These are phyloP conservation scores for Platysternon megacephalum DNA, from an alignment of 2,113 vertebrate species.

Conservation along the genomic window DNA sequence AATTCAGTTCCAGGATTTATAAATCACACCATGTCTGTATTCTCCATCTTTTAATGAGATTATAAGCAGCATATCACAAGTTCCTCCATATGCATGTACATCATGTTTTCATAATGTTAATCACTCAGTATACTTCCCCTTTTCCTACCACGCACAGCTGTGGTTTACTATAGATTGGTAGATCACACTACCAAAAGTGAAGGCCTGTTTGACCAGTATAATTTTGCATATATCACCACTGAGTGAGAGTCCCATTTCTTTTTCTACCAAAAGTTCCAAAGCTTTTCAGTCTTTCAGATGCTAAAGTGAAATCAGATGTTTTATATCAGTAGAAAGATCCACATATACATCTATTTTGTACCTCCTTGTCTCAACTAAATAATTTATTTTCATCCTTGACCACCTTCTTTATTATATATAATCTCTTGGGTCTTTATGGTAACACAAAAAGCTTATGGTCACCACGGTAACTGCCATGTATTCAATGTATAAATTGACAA, in stretches of 20 bases:
- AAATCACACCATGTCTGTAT: not conserved
- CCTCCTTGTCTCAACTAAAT: conserved; percentile 3
- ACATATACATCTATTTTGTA: conserved; percentile 14
- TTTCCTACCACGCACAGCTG: not conserved
- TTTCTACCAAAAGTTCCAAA: conserved; percentile 39
- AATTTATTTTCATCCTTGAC: conserved; percentile 10
- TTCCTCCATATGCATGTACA: not conserved
- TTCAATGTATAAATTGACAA: not conserved
- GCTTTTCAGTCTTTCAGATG: not conserved
- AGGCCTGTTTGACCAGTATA: conserved; percentile 19
- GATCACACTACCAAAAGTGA: not conserved
- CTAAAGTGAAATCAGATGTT: conserved; percentile 2
- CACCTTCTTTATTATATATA: not conserved
- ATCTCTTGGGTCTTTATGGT: not conserved
- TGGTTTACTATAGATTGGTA: not conserved
- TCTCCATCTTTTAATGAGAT: not conserved
- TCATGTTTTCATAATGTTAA: not conserved
- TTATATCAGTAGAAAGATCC: conserved; percentile 6
- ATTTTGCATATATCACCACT: not conserved
- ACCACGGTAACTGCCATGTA: not conserved
- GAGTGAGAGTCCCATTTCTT: not conserved
- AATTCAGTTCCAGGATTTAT: not conserved
- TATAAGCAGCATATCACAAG: not conserved
- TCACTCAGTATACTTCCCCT: not conserved
- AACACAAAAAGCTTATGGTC: not conserved